Conservation (phyloP, 2,113 vertebrate genomes). For the Scalopus aquaticus region DNA sequence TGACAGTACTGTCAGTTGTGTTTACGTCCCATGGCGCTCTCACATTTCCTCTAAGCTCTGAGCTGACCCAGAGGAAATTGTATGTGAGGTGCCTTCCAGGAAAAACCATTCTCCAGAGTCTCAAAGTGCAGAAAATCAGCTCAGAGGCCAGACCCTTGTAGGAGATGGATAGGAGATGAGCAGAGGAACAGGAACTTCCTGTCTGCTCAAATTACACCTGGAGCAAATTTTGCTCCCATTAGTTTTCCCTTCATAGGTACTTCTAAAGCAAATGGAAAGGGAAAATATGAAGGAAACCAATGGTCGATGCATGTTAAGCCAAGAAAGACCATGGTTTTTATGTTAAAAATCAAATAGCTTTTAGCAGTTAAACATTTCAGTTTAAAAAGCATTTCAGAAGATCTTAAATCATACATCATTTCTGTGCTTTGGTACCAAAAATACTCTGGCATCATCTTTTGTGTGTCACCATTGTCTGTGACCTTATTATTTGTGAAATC, state of each 20-base stretch:
- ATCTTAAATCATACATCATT: not conserved
- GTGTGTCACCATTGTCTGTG: not conserved
- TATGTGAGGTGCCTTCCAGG: fast-evolving
- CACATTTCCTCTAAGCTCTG: not conserved
- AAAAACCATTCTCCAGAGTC: not conserved
- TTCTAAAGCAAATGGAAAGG: not conserved
- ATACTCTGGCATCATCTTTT: not conserved
- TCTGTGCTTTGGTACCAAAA: no score
- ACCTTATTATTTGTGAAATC: not conserved
- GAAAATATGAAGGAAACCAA: not conserved
- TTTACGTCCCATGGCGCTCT: not conserved
- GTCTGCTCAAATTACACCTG: not conserved
- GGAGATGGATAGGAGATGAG: not conserved
- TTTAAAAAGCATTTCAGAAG: not conserved
- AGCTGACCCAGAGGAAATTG: not conserved
- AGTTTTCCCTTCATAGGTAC: not conserved
- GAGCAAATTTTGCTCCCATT: slow-evolving; percentile 22
- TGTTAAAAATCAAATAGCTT: not conserved
- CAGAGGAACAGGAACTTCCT: not conserved
- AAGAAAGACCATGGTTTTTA: not conserved
- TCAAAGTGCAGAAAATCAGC: not conserved
- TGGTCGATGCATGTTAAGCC: not conserved
- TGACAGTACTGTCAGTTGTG: not conserved
- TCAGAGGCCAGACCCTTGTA: not conserved
- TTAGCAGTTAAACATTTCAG: not conserved